Base-by-base conservation (phyloP, 1,140 invertebrate genomes). In the Zeugodacus cucurbitae region DNA sequence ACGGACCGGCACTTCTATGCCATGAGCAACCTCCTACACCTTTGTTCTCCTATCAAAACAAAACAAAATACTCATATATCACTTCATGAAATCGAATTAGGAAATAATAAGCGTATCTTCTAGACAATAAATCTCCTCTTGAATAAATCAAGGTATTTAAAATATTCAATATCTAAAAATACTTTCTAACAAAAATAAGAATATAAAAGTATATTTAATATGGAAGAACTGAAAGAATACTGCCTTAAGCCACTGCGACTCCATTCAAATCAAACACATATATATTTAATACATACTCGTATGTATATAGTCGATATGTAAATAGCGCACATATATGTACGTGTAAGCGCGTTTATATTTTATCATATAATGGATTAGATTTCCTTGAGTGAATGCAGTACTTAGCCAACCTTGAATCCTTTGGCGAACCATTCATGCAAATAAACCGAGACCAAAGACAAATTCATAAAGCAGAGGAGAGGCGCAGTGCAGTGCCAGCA, bases 341-440 rank as follows among this genome's bases (percentile, higher is more conserved):
- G 22, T 74, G n/a, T 41, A 34, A 6, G 34, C 14, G 3, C 10
- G 26, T 17, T 34, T 62, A 62, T 67, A 67, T 67, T 32, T 67
- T 29, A 29, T n/a, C 29, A 22, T 41, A 34, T 8, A 74, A 34
- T 74, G 67, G 32, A 37, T 74, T 74, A 67, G 32, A 41, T 74
- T 74, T 67, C 64, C 64, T 67, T 74, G 67, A 74, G 32, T 74
- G 34, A 37, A 74, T 74, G 34, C 67, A 74, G 32, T 37, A 74
- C 67, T 74, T 74, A 7, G 67, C 20, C 29, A 74, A 37, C 67
- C 34, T 74, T 74, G 67, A 74, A 37, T n/a, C 34, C 22, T 22
- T 62, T 37, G 14, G 32, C 67, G 7, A 74, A 22, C 67, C 67
- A 34, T 74, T 74, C 67, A 74, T 22, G 67, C 34, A 74, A 22